Conservation (phyloP, 2,113 vertebrate genomes). For the Macrotus californicus region DNA sequence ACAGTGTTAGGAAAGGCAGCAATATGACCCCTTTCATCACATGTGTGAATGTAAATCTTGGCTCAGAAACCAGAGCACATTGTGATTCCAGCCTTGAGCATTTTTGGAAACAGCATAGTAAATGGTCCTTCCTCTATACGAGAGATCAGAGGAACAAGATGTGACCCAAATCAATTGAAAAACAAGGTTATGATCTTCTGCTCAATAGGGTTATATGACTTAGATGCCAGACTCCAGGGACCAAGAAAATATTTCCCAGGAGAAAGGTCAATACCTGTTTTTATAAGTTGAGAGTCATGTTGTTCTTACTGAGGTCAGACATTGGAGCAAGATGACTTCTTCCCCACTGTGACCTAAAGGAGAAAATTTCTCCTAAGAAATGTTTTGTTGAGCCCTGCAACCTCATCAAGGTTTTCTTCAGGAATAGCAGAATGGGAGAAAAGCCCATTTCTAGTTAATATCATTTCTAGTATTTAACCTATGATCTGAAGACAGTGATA, state of each 20-base stretch:
- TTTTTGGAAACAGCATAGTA: not conserved
- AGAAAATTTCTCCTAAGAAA: constrained; percentile 13
- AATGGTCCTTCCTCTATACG: not conserved
- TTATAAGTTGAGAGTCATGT: not conserved
- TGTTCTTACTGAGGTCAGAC: not conserved
- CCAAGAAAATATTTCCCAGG: not conserved
- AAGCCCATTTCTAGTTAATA: not conserved
- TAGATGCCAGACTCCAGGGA: not conserved
- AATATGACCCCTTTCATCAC: not conserved
- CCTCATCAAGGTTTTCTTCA: not conserved
- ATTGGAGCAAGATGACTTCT: not conserved
- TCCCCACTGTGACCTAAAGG: not conserved
- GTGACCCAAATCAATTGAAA: not conserved
- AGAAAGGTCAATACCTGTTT: not conserved
- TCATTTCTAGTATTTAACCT: constrained; percentile 1
- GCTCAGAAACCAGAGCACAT: not conserved
- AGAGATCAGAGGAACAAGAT: not conserved
- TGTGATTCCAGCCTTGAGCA: not conserved
- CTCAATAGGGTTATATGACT: not conserved
- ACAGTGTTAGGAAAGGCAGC: not conserved
- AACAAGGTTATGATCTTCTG: not conserved
- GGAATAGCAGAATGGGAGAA: not conserved
- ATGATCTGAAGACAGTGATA: not conserved
- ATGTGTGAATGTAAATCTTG: not conserved
- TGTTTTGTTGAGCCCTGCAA: constrained; percentile 7